These are phyloP conservation scores for Diacarnus erythraeanus DNA, from an alignment of 37 sponge, comb jelly and placozoan genomes.

Conservation along the genomic window DNA sequence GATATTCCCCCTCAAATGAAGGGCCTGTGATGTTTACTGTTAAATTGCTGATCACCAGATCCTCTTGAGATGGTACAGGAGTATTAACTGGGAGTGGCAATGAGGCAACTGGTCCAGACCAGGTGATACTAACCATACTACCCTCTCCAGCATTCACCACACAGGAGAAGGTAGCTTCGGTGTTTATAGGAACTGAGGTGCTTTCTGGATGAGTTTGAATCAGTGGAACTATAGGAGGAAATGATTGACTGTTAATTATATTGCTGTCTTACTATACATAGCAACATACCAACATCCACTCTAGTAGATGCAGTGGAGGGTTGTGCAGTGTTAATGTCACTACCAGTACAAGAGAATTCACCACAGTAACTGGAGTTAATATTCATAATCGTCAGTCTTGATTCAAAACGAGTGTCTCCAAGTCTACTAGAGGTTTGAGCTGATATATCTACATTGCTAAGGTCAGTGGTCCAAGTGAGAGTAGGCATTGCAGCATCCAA, in stretches of 20 bases:
- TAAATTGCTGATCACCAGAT: not conserved
- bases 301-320: not conserved
- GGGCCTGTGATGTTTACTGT: not conserved
- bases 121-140: constrained; percentile 1
- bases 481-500: not conserved
- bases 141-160: constrained; percentile 13
- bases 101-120: constrained; percentile 19
- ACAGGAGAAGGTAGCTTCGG: constrained; percentile 25
- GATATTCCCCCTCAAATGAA: not conserved
- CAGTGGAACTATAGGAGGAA: not conserved
- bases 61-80: not conserved
- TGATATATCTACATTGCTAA: not conserved
- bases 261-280: not conserved
- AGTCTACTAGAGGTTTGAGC: not conserved
- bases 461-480: not conserved
- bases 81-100: not conserved
- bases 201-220: not conserved
- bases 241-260: too few species aligned
- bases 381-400: not conserved
- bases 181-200: not conserved
- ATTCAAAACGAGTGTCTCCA: not conserved
- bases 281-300: constrained; percentile 5
- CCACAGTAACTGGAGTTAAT: constrained; percentile 14
- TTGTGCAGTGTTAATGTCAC: not conserved
- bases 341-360: constrained; percentile 14